These are phyloP conservation scores for Tetrao urogallus DNA, from an alignment of 2,113 vertebrate species.

Conservation along the genomic window DNA sequence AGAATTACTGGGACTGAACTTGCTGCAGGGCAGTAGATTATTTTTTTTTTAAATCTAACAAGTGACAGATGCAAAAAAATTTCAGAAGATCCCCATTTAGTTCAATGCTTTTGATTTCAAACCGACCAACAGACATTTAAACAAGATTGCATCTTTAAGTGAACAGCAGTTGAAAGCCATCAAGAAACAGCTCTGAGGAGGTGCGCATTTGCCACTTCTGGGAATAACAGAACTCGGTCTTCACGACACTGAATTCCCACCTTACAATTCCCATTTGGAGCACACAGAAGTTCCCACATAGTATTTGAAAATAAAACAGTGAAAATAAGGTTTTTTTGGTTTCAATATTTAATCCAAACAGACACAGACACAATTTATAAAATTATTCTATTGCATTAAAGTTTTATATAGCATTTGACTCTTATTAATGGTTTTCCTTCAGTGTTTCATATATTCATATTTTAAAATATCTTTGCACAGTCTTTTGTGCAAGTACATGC, in stretches of 20 bases:
- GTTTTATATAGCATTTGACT: constrained; percentile 73
- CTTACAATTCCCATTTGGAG: background rate
- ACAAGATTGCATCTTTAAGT: background rate
- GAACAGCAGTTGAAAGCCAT: background rate
- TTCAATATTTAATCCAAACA: constrained; percentile 70
- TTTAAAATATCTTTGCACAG: constrained; percentile 78
- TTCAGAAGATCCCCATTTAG: background rate
- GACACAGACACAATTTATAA: constrained; percentile 71
- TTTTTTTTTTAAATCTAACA: background rate
- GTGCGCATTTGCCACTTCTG: background rate
- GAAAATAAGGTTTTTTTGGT: constrained; percentile 26
- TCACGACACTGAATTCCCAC: background rate
- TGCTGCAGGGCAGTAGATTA: background rate
- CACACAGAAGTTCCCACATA: background rate
- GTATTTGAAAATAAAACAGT: constrained; percentile 47
- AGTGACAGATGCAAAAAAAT: background rate
- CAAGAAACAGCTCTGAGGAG: background rate
- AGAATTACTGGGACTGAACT: background rate
- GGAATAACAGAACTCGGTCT: background rate
- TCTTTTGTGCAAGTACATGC: constrained; percentile 75
- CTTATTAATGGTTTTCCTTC: constrained; percentile 70
- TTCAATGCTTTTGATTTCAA: background rate
- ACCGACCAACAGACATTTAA: background rate
- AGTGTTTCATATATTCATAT: constrained; percentile 71
- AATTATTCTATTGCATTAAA: constrained; percentile 80